Evolutionary conservation across 1,140 invertebrate genomes (phyloP), one percentile per base, ranked within the genome.

Genomic region (Penaeus japonicus): DNA sequence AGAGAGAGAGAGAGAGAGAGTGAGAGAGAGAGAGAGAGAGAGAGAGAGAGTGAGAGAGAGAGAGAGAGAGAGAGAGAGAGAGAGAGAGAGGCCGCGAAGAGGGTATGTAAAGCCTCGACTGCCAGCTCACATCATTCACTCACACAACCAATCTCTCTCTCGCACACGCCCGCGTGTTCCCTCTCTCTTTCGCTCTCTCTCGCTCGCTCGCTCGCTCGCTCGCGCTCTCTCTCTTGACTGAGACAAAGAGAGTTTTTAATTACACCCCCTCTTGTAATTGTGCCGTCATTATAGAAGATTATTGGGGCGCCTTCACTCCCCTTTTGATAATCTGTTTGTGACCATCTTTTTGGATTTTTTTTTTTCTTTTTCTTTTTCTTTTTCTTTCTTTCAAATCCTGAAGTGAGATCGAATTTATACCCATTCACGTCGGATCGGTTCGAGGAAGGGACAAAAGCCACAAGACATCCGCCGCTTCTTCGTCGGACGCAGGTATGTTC

Each of bases 171-270:
- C 59, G 2, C 59, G 22, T 27, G 22, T 12, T 65, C 59, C 12
- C 59, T 65, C 59, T 65, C 59, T 65, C 59, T 65, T 12, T 65
- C 59, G 2, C 59, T 65, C 59, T 65, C 59, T 65, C 59, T 65
- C 35, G 35, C 35, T 39, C 35, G 35, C 35, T 39, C 35, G 35
- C 35, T 39, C 35, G 35, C 35, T 7, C 35, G 35, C 35, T 7
- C 35, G 35, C 35, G 35, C 35, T 39, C 35, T 39, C 35, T 47
- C 82, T 53, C 55, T 39, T 47, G 55, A 47, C 82, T 53, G 27
- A 84, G 62, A 84, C 82, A 84, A 84, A 84, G 82, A 84, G 55
- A 84, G 82, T 75, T 84, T 84, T 84, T 84, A 84, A 84, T 84
- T 84, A 84, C 82, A 84, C 82, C 75, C 82, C 35, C 82, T 84